Base-by-base conservation (phyloP, 2,113 vertebrate species). In the Reinhardtius hippoglossoides region DNA sequence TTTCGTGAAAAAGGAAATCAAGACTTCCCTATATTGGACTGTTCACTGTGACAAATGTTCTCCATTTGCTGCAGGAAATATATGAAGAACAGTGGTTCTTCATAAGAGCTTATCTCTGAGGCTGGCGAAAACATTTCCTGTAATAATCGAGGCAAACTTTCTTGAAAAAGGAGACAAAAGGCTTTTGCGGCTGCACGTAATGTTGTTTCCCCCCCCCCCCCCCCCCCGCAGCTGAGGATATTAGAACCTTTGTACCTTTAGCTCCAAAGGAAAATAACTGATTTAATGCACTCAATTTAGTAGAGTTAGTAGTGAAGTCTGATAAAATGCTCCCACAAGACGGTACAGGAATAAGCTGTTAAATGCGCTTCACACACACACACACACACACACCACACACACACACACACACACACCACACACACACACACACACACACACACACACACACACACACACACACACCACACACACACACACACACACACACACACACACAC, bases 241-340 rank as follows among this genome's bases (percentile, higher is more conserved):
- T 71, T 71, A 82, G n/a, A 86, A 85, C 57, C 44, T 87, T 87
- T 76, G 67, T 65, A 64, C 61, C 77, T 83, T 78, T 9, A 46
- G 66, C 67, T 78, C 23, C 10, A 71, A 73, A 13, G 37, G 18
- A 84, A 84, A 89, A 87, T 64, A 84, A 59, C 63, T 58, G 62
- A 69, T 88, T 87, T 79, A 85, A 87, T 83, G 59, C 55, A 60
- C 63, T 61, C 67, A 78, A 73, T 83, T 88, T 80, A 71, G 35
- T 35, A 9, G 76, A 75, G 76, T 90, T 74, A 63, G 68, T 14
- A 67, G 46, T 18, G 14, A 85, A 80, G 71, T 62, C 76, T 84
- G 85, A 88, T 90, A 87, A 87, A 82, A 87, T 44, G 58, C 48
- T 88, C 84, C 87, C 82, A 52, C 68, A 76, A 80, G 83, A 77